Conservation (phyloP, 2,113 vertebrate species). For the Brienomyrus longianalis region DNA sequence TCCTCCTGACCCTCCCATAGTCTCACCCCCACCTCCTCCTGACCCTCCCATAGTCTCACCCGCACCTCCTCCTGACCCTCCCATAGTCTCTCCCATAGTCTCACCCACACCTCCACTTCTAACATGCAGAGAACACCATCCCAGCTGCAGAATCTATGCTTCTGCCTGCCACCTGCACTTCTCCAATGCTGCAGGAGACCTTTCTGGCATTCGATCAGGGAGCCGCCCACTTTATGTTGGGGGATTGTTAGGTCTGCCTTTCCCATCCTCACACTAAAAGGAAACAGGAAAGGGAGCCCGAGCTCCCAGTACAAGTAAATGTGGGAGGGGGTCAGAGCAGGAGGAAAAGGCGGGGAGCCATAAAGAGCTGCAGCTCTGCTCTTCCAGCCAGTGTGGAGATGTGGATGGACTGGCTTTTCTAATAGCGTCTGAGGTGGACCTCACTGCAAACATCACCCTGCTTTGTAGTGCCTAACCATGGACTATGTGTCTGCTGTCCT, state of each 20-base stretch:
- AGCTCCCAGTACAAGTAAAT: slow-evolving; percentile 1
- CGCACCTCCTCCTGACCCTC: background rate
- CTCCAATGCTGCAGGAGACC: background rate
- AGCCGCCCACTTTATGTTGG: slow-evolving; percentile 34
- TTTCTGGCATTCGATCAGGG: slow-evolving; percentile 22
- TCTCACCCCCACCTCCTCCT: background rate
- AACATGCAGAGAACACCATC: background rate
- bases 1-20: background rate
- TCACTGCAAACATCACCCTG: background rate
- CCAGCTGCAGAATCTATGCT: background rate
- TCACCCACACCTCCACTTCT: background rate
- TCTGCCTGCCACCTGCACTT: background rate
- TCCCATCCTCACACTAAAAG: slow-evolving; percentile 77
- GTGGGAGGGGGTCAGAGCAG: background rate
- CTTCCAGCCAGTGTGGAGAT: background rate
- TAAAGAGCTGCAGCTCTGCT: background rate
- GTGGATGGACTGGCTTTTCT: slow-evolving; percentile 11
- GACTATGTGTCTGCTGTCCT: background rate
- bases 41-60: background rate
- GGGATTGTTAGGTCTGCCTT: slow-evolving; percentile 70
- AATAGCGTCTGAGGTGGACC: slow-evolving; percentile 12
- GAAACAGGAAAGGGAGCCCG: slow-evolving; percentile 27
- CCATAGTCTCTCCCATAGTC: background rate
- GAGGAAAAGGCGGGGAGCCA: background rate
- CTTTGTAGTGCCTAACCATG: slow-evolving; percentile 10